Evolutionary conservation across 2,113 vertebrate species (phyloP), one percentile per base, ranked within the genome.

Genomic region (Danionella cerebrum): DNA sequence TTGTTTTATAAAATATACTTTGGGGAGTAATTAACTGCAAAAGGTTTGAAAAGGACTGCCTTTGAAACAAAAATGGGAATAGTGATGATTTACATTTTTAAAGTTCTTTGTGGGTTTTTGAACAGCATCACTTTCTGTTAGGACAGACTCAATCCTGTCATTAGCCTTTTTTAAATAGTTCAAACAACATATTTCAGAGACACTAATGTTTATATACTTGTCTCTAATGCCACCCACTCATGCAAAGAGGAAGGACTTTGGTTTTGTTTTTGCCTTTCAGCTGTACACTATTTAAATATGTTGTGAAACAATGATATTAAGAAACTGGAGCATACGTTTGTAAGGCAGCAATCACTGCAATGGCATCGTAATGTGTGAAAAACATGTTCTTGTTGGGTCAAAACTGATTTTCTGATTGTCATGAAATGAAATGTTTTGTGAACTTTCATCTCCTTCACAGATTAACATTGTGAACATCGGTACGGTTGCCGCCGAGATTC

Each of bases 401-500:
- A 4, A 33, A 33, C 29, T 33, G 1, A 6, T 9, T 31, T 31
- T 31, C 7, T 31, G n/a, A n/a, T 31, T 31, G 1, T 6, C 29
- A 5, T 33, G 9, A 33, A 33, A 33, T 33, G 29, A 33, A 33
- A 33, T n/a, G n/a, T n/a, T n/a, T n/a, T n/a, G n/a, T n/a, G n/a
- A 31, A 31, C 29, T 31, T 31, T 31, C 29, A 31, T n/a, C 3
- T 8, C 22, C 50, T 69, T 21, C n/a, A 1, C 79, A 90, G 89
- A 85, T 90, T 4, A 89, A 89, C 72, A 89, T 85, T 22, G 87
- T 90, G 24, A 85, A 77, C 67, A 79, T 82, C 31, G 81, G 77
- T 1, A 87, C 82, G 0, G 78, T 90, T 22, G 84, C 85, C 1
- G 71, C 78, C 25, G 86, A 88, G 70, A 88, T 90, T 70, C 84